phyloP scores from a whole-genome alignment of 1,140 invertebrate species.

The Drosophila ohnishii region DNA sequence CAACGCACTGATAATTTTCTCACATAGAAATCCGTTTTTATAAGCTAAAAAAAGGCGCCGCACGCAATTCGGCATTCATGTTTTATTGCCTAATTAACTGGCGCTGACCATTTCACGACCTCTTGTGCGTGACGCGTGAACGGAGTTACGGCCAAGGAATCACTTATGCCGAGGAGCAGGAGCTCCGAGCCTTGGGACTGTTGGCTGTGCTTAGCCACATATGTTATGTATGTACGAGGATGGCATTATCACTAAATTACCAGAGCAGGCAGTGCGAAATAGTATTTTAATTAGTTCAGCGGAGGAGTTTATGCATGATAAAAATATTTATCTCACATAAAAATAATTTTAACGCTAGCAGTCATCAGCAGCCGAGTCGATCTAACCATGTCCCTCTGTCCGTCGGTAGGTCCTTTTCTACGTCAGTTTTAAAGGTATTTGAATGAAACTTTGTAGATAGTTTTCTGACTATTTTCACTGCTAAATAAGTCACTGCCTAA shows the following conservation, averaged over 20 bases:
- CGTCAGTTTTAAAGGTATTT: too few relatives aligned
- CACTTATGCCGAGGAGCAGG: slow-evolving; percentile 25
- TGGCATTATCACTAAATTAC: slow-evolving; percentile 37
- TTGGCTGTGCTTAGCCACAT: slow-evolving; percentile 9
- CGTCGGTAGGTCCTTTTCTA: too few relatives aligned
- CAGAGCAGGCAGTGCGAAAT: slow-evolving; percentile 18
- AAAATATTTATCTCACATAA: neutral
- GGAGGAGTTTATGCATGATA: neutral
- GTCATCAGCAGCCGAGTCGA: too few relatives aligned
- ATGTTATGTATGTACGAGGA: neutral
- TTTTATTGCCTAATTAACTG: slow-evolving; percentile 75
- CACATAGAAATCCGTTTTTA: slow-evolving; percentile 73
- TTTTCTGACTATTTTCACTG: too few relatives aligned
- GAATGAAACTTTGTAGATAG: too few relatives aligned
- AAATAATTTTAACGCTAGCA: too few relatives aligned
- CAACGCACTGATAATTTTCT: slow-evolving; percentile 82
- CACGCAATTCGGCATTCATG: slow-evolving; percentile 79
- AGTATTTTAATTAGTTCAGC: slow-evolving; percentile 31
- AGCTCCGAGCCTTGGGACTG: neutral
- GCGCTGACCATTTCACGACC: slow-evolving; percentile 49
- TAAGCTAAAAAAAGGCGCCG: slow-evolving; percentile 75
- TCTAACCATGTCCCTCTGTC: too few relatives aligned
- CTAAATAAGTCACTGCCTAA: too few relatives aligned
- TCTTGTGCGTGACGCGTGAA: slow-evolving; percentile 53
- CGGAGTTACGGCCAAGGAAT: slow-evolving; percentile 42